Conservation (phyloP, 1,140 invertebrate genomes). For the Hyphantria cunea region DNA sequence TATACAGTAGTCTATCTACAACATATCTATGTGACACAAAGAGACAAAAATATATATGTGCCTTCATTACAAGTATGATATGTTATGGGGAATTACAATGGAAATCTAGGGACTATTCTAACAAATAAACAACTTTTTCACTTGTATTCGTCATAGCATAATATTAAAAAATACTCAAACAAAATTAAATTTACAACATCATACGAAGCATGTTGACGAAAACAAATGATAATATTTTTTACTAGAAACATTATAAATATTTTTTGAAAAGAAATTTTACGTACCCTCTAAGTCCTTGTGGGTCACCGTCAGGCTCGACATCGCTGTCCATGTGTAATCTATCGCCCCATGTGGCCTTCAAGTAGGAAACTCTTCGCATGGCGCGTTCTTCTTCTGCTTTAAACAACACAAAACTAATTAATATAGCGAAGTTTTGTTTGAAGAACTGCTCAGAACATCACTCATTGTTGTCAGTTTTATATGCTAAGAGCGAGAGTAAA, state of each 20-base stretch:
- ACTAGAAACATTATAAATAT: neutral
- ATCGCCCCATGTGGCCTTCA: conserved; percentile 92
- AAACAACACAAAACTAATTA: neutral
- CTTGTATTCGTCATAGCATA: conserved; percentile 13
- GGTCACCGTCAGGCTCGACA: conserved; percentile 85
- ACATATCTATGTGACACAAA: conserved; percentile 32
- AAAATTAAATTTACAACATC: neutral
- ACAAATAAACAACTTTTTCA: conserved; percentile 22
- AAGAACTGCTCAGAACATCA: too few species aligned
- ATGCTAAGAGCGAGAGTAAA: too few species aligned
- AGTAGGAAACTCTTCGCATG: conserved; percentile 93
- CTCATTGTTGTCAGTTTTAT: too few species aligned
- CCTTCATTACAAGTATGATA: conserved; percentile 12
- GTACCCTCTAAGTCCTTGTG: conserved; percentile 84
- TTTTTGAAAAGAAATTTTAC: neutral
- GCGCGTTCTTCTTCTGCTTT: conserved; percentile 89
- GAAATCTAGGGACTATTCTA: conserved; percentile 17
- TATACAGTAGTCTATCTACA: conserved; percentile 38
- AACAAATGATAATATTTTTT: conserved; percentile 16
- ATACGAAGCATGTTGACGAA: conserved; percentile 15
- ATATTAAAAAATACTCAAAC: too few species aligned
- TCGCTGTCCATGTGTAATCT: conserved; percentile 87
- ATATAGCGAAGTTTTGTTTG: too few species aligned
- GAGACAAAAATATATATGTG: conserved; percentile 16
- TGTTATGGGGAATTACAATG: conserved; percentile 21